These are phyloP conservation scores for Crenuchus spilurus DNA, from an alignment of 2,797 vertebrate genomes.

Conservation along the genomic window DNA sequence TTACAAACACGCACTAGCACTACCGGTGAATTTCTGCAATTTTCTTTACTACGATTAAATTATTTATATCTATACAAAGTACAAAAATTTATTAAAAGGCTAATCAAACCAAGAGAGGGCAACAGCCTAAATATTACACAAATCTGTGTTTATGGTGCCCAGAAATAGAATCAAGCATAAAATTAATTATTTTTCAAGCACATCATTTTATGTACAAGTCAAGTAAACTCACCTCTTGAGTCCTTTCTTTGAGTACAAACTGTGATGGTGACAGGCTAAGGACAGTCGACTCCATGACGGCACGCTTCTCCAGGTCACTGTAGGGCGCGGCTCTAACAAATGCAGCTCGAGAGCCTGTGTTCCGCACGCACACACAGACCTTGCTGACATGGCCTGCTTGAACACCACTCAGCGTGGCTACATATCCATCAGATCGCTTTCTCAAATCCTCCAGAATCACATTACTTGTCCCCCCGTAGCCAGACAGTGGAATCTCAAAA, in stretches of 20 bases:
- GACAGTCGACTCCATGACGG: conserved; percentile 77
- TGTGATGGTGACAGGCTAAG: conserved; percentile 87
- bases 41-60: too few relatives aligned
- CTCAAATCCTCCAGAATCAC: conserved; percentile 90
- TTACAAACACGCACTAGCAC: too few relatives aligned
- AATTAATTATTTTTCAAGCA: too few relatives aligned
- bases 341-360: conserved; percentile 91
- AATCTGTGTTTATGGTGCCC: too few relatives aligned
- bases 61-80: too few relatives aligned
- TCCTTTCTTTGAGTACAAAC: conserved; percentile 90
- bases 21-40: too few relatives aligned
- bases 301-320: conserved; percentile 75
- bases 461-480: conserved; percentile 93
- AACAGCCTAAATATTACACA: too few relatives aligned
- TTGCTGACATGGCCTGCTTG: conserved; percentile 76
- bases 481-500: conserved; percentile 91
- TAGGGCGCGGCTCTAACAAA: conserved; percentile 88
- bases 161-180: too few relatives aligned
- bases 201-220: too few relatives aligned
- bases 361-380: conserved; percentile 83
- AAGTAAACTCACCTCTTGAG: conserved; percentile 81
- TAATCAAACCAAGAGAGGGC: too few relatives aligned
- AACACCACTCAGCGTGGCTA: conserved; percentile 76
- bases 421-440: conserved; percentile 86
- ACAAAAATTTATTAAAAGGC: too few relatives aligned